These are phyloP conservation scores for Pseudomyrmex gracilis DNA, from an alignment of 1,140 invertebrate species.

Conservation along the genomic window DNA sequence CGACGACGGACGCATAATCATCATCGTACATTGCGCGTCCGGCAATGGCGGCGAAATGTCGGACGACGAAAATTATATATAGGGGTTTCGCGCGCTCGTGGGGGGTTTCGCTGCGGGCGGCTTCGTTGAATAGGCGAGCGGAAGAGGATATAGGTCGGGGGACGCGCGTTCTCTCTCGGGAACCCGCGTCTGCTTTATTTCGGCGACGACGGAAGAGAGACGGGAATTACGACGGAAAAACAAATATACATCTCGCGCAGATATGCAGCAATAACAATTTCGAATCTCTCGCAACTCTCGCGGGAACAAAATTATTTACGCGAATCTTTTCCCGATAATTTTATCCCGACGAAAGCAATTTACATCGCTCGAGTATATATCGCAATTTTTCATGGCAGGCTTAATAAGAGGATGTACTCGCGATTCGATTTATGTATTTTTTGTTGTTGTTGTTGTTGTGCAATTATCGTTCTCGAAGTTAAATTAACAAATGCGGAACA, in stretches of 20 bases:
- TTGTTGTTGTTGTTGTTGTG: background rate
- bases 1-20: background rate
- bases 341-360: background rate
- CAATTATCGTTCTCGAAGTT: conserved; percentile 43
- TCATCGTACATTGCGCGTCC: conserved; percentile 23
- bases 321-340: conserved; percentile 47
- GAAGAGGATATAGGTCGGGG: background rate
- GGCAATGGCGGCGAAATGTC: background rate
- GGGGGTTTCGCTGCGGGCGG: background rate
- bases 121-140: conserved; percentile 9
- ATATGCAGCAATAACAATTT: background rate
- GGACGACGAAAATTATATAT: conserved; percentile 32
- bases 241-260: no score
- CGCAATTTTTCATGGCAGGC: conserved; percentile 27
- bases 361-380: background rate
- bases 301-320: background rate
- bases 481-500: conserved; percentile 15
- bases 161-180: background rate
- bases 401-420: conserved; percentile 50
- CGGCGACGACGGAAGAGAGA: background rate
- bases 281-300: background rate
- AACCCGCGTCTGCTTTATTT: conserved; percentile 23
- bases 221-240: background rate
- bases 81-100: background rate
- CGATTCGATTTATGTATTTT: conserved; percentile 51